Base-by-base conservation (phyloP, 1,140 invertebrate genomes). In the Drosophila dunni region DNA sequence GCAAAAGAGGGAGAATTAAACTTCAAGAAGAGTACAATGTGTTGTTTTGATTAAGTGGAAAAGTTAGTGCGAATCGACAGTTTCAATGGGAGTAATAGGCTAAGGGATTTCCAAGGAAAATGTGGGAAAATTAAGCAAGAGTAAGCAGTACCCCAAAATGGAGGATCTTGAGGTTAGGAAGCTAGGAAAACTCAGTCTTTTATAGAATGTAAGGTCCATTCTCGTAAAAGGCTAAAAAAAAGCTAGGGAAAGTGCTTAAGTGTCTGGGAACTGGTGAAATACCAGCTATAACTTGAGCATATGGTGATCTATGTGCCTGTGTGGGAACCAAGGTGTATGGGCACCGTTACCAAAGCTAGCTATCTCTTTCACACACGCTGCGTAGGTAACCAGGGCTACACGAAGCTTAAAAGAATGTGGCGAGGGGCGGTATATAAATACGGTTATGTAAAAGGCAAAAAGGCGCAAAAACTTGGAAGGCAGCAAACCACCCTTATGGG, bases 361-460 rank as follows among this genome's bases (percentile, higher is more conserved):
- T 33, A 29, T 53, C 48, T 20, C 44, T 42, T 1, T 53, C 42
- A 17, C 63, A 4, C 0, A 40, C 7, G 44, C 20, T 33, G 29
- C 50, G 34, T 24, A 53, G n/a, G 38, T 40, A 29, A 65, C 56
- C 72, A 68, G 73, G 76, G 72, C 79, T 79, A 72, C 56, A 1
- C 66, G 67, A 69, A 82, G 80, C 80, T 83, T 67, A 53, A 62
- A 64, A 60, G 42, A 24, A 57, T 60, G 60, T 33, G n/a, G 11
- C 48, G 60, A 89, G 76, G 83, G 83, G 83, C 84, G 83, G 83
- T 88, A 88, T 88, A 83, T 88, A 78, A 80, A 71, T 54, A 83
- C n/a, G 51, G 57, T 64, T 71, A 77, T 66, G 44, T 67, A 63
- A 69, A 69, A 62, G 70, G 61, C 56, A 54, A 38, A 69, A 56